Evolutionary conservation across 2,888 invertebrate genomes (phyloP).

Genomic region (Cosmopolites sordidus): DNA sequence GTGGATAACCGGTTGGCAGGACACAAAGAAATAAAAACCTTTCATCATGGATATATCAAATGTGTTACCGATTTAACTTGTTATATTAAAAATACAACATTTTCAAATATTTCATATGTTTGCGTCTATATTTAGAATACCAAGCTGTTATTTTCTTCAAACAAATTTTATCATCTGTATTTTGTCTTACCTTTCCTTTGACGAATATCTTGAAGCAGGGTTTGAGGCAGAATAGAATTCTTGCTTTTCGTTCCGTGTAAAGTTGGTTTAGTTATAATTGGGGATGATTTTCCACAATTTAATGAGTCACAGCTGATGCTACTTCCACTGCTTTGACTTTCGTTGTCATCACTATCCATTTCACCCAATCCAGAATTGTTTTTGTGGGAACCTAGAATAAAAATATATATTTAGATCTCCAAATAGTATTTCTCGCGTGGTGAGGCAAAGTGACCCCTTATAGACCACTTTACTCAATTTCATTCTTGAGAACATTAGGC

Average conservation of each 20-base stretch:
- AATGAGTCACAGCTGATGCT: conserved; percentile 80
- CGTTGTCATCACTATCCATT: conserved; percentile 67
- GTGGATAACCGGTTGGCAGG: too few species aligned
- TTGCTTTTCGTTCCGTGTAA: background rate
- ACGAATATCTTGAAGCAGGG: conserved; percentile 65
- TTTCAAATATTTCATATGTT: too few species aligned
- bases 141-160: background rate
- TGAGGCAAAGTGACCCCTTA: too few species aligned
- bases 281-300: conserved; percentile 62
- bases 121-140: conserved; percentile 3
- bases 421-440: too few species aligned
- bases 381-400: conserved; percentile 46
- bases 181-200: conserved; percentile 54
- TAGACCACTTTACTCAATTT: too few species aligned
- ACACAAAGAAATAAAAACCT: too few species aligned
- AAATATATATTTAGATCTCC: too few species aligned
- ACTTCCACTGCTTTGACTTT: conserved; percentile 65
- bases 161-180: background rate
- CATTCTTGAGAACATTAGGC: too few species aligned
- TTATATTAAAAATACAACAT: too few species aligned
- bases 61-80: too few species aligned
- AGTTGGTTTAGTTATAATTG: conserved; percentile 20
- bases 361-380: conserved; percentile 51
- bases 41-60: too few species aligned
- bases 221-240: conserved; percentile 58